Base-by-base conservation (phyloP, 1,140 invertebrate genomes). In the Polypedilum pembai region DNA sequence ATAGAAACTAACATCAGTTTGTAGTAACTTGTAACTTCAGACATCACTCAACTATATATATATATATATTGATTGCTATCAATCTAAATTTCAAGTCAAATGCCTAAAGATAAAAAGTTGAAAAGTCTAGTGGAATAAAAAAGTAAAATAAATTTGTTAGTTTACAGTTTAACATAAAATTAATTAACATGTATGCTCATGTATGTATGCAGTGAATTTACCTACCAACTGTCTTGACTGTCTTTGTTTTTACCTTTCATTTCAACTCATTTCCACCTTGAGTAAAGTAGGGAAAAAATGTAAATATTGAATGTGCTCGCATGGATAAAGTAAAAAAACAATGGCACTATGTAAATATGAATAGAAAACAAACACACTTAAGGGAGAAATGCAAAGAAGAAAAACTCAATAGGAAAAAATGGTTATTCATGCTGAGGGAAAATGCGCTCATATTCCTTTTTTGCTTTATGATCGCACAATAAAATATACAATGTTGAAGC, bases 141-240 rank as follows among this genome's bases (percentile, higher is more conserved):
- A 56, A 8, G 41, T 4, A 56, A 56, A 56, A 15, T 56, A 56
- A 56, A 12, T 56, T 56, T n/a, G 45, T 56, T 56, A 56, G 45
- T 56, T 56, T 56, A 56, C 45, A 56, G 8, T 56, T 56, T 12
- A n/a, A 56, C 45, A 56, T 56, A 56, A 56, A n/a, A 56, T 56
- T 56, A 56, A 56, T 56, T 56, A 56, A 56, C 45, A 56, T 56
- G n/a, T 56, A 56, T 56, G 45, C 45, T 56, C n/a, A 56, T 56
- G 45, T 56, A 56, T 56, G n/a, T 56, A 56, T 56, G n/a, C 45
- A 56, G 15, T 12, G 12, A 56, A 12, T 56, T 56, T 33, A n/a
- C 45, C 45, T 56, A n/a, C 45, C 45, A n/a, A 56, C 45, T 56
- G n/a, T 1, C n/a, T 56, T 45, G 1, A 45, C 41, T n/a, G 41